Base-by-base conservation (phyloP, 2,888 invertebrate species). In the Pilophorus perplexus region DNA sequence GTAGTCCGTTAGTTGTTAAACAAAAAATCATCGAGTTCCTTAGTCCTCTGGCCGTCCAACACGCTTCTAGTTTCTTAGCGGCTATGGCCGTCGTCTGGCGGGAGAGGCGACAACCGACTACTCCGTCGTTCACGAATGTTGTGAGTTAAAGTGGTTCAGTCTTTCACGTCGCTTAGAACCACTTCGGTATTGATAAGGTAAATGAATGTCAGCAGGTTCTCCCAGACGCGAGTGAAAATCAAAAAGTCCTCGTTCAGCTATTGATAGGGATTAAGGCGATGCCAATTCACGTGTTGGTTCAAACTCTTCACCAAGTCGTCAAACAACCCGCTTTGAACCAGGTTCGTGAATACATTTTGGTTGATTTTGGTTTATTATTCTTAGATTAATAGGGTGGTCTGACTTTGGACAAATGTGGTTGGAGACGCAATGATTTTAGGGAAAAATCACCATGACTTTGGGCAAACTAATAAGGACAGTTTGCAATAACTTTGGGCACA, bases 51-150 rank as follows among this genome's bases (percentile, higher is more conserved):
- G 88, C 90, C 5, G 83, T 89, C 64, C 88, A 90, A 74, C 90
- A 93, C 76, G 87, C 90, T 10, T 81, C 85, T 14, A 87, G 87
- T 74, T 88, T 93, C 73, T 78, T 93, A 66, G 88, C 89, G 5
- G 89, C 92, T 2, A 83, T 93, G 68, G 88, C 91, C 1, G 87
- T 91, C 4, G 90, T 90, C 27, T 93, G 93, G 93, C 86, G 88
- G 75, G 88, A 91, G 73, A 78, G 85, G 64, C 80, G 84, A 64
- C 82, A 82, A 70, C 75, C 80, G 5, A 78, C 78, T 72, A 74
- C 74, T 66, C 79, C 68, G 38, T 66, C 50, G 23, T 48, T 44
- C n/a, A 50, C 44, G 28, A 68, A 62, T 42, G 38, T 62, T 18
- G 59, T 59, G 25, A 40, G 59, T 59, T 14, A 12, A 33, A 33